Evolutionary conservation across 1,140 invertebrate species (phyloP).

Genomic region (Zaprionus vittiger): DNA sequence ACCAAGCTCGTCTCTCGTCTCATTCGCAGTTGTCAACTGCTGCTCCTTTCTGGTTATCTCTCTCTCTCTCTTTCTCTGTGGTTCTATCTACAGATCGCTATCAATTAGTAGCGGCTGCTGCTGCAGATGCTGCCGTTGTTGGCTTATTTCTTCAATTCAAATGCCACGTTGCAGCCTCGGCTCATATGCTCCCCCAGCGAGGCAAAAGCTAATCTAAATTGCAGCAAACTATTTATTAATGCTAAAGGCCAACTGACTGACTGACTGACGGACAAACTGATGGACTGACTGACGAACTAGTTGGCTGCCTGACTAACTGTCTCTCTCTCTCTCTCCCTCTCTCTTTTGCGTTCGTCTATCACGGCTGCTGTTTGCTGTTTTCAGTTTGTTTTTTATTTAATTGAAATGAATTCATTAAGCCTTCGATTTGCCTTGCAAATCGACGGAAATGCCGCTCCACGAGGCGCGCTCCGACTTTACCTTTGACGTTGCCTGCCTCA

Average conservation of each 20-base stretch:
- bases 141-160: conserved; percentile 52
- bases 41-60: conserved; percentile 20
- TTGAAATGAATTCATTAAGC: conserved; percentile 81
- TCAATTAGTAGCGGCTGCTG: conserved; percentile 44
- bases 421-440: conserved; percentile 82
- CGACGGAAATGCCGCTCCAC: conserved; percentile 36
- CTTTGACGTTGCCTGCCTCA: conserved; percentile 55
- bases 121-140: conserved; percentile 10
- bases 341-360: conserved; percentile 65
- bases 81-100: conserved; percentile 46
- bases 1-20: conserved; percentile 10
- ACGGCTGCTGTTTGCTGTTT: conserved; percentile 44
- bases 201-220: conserved; percentile 26
- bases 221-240: conserved; percentile 76
- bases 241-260: conserved; percentile 44
- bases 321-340: conserved; percentile 29
- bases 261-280: conserved; percentile 13
- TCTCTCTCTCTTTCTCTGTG: conserved; percentile 1
- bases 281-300: conserved; percentile 4
- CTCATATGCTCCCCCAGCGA: conserved; percentile 54
- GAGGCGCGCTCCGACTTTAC: conserved; percentile 50
- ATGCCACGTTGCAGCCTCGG: conserved; percentile 58
- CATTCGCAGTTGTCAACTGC: conserved; percentile 36
- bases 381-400: conserved; percentile 73
- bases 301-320: conserved; percentile 15